Evolutionary conservation across 2,888 invertebrate genomes (phyloP).

Genomic region (Tanypteryx hageni): DNA sequence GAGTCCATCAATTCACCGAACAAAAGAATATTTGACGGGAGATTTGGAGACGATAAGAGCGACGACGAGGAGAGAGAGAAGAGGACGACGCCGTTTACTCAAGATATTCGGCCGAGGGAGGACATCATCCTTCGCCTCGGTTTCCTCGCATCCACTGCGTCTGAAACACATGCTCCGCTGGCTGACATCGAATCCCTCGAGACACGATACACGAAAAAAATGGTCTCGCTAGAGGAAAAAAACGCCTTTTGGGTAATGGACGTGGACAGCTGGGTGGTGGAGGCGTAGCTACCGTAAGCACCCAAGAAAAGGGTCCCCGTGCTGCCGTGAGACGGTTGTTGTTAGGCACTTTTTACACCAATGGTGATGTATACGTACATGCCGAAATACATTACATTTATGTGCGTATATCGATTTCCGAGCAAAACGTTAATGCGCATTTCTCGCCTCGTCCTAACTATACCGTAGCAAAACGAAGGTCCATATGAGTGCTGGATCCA

Average conservation of each 20-base stretch:
- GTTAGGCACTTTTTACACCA: background rate
- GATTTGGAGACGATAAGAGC: background rate
- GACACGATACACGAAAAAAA: conserved; percentile 34
- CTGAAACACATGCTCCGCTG: conserved; percentile 39
- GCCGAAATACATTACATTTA: too few relatives aligned
- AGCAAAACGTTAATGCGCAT: too few relatives aligned
- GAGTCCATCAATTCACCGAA: background rate
- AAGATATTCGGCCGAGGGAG: background rate
- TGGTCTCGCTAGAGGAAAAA: conserved; percentile 11
- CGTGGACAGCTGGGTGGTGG: conserved; percentile 37
- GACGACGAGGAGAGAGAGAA: background rate
- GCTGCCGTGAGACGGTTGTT: background rate
- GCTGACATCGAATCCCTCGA: conserved; percentile 29
- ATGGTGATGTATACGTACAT: too few relatives aligned
- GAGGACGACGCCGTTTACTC: background rate
- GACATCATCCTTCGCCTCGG: background rate
- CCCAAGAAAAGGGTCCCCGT: background rate
- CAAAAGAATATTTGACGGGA: background rate
- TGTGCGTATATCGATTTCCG: too few relatives aligned
- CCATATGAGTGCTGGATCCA: too few relatives aligned
- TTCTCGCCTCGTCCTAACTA: too few relatives aligned
- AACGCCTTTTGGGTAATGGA: conserved; percentile 29
- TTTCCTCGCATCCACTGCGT: background rate
- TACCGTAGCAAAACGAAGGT: too few relatives aligned
- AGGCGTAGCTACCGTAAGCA: background rate